Percentiles rank a stretch among this genome's conserved stretches.
phyloP scores from a whole-genome alignment of 2,888 invertebrate species.

The Linnaemya tessellans region DNA sequence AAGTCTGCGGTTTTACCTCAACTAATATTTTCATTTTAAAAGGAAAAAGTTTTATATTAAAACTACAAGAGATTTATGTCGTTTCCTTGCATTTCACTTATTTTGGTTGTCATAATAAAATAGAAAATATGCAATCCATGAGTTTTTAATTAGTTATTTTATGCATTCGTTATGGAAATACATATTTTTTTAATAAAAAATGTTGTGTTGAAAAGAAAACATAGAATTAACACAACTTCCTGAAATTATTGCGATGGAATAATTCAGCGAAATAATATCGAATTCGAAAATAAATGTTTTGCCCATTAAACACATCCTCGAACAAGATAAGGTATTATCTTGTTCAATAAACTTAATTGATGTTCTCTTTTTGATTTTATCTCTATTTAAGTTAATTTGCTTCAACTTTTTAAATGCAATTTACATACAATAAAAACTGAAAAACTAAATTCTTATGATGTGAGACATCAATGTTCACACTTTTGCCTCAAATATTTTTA shows the following conservation, averaged over 20 bases:
- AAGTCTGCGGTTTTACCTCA: slow-evolving; percentile 45
- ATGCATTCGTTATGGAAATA: slow-evolving; percentile 15
- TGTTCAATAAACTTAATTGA: not conserved
- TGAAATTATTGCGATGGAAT: slow-evolving; percentile 15
- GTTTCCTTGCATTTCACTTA: slow-evolving; percentile 52
- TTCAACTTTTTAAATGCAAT: not conserved
- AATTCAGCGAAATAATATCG: not conserved
- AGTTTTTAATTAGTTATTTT: slow-evolving; percentile 61
- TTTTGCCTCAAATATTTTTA: too few relatives aligned
- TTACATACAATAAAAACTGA: not conserved
- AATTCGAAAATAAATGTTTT: not conserved
- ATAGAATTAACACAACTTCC: slow-evolving; percentile 39
- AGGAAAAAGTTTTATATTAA: slow-evolving; percentile 41
- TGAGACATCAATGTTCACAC: not conserved
- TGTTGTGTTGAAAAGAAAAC: not conserved
- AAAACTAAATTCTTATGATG: not conserved
- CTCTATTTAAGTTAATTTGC: too few relatives aligned
- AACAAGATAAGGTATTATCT: too few relatives aligned
- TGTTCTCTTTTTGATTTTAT: not conserved
- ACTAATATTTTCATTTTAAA: slow-evolving; percentile 46
- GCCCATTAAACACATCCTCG: not conserved
- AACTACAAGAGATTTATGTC: slow-evolving; percentile 63
- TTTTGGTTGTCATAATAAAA: slow-evolving; percentile 52
- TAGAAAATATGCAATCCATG: slow-evolving; percentile 26
- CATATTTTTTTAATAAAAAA: slow-evolving; percentile 1